Evolutionary conservation across 2,888 invertebrate genomes (phyloP).

Genomic region (Schrankia costaestrigalis): DNA sequence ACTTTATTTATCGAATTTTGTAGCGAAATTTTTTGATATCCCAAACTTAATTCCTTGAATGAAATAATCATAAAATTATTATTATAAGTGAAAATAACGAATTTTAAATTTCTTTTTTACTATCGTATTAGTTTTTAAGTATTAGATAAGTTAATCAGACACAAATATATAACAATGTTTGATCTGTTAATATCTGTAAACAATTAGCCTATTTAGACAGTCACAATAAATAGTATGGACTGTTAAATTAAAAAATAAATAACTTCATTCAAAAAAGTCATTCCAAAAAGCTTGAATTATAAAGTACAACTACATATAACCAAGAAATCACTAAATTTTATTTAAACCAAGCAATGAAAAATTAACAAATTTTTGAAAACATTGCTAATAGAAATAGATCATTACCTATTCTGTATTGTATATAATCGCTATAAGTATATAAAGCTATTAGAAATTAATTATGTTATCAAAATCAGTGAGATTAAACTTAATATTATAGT

Average conservation of each 20-base stretch:
- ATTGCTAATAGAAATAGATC: conserved; percentile 47
- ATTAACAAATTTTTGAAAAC: conserved; percentile 22
- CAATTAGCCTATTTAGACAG: too few species aligned
- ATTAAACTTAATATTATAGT: conserved; percentile 70
- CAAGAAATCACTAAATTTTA: too few species aligned
- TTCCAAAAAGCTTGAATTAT: too few species aligned
- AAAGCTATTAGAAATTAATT: conserved; percentile 68
- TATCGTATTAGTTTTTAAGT: conserved; percentile 36
- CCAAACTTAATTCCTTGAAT: conserved; percentile 8
- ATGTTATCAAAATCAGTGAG: conserved; percentile 78
- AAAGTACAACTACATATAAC: too few species aligned
- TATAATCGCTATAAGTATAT: conserved; percentile 69
- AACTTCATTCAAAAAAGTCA: too few species aligned
- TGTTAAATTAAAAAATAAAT: too few species aligned
- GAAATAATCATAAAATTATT: conserved; percentile 17
- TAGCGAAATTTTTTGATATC: conserved; percentile 2
- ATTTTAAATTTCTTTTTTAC: conserved; percentile 53
- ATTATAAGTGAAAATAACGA: conserved; percentile 52
- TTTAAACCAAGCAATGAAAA: too few species aligned
- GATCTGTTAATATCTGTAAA: conserved; percentile 20
- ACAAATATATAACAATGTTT: conserved; percentile 3
- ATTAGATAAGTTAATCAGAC: conserved; percentile 21
- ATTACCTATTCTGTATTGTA: conserved; percentile 52
- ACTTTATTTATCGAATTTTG: background rate
- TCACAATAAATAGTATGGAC: too few species aligned